These are phyloP conservation scores for Holothuria leucospilota DNA, from an alignment of 53 echinoderm and acorn worm species.

Conservation along the genomic window DNA sequence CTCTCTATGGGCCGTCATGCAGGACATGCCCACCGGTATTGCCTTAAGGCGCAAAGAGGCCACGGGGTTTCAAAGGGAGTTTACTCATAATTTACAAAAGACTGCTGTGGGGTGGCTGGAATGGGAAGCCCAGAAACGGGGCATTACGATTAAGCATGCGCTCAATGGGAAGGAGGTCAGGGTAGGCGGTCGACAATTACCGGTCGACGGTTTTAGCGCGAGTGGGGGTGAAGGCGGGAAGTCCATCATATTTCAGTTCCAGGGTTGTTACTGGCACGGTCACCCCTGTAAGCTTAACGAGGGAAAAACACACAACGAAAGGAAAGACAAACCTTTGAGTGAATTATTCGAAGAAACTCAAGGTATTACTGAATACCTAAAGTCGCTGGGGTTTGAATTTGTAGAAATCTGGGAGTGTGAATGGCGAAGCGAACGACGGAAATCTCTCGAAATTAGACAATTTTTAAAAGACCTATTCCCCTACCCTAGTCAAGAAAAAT, in stretches of 20 bases:
- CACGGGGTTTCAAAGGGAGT: neutral
- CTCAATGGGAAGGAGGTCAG: slow-evolving; percentile 8
- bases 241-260: no score
- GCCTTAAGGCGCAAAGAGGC: neutral
- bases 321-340: neutral
- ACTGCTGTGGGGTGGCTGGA: slow-evolving; percentile 50
- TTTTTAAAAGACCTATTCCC: slow-evolving; percentile 19
- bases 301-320: neutral
- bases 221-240: no score
- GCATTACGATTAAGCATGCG: slow-evolving; percentile 21
- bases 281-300: no score
- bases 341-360: neutral
- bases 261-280: no score
- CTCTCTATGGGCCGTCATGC: slow-evolving; percentile 51
- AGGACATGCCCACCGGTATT: slow-evolving; percentile 52
- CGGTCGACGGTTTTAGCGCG: no score
- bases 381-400: slow-evolving; percentile 37
- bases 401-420: slow-evolving; percentile 22
- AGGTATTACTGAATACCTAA: neutral
- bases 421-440: neutral
- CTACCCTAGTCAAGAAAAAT: slow-evolving; percentile 20
- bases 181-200: neutral
- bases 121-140: neutral
- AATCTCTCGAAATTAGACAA: neutral
- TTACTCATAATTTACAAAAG: neutral